Conservation (phyloP, 92 coral and sea anemone genomes). For the Meandrina meandrites region DNA sequence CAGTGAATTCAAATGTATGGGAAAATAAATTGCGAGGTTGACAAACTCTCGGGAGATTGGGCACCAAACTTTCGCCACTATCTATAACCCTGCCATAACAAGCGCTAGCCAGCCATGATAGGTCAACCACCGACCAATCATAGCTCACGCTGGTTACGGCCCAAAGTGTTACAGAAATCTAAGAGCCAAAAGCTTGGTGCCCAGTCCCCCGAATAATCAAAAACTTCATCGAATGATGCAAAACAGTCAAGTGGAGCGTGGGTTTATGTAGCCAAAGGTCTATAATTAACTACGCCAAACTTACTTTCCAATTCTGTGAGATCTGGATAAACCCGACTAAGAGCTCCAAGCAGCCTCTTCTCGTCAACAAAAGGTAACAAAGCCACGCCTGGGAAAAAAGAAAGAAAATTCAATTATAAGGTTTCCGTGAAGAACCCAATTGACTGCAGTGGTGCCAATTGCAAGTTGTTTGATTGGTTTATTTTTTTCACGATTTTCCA, state of each 20-base stretch:
- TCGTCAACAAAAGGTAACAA: slow-evolving; percentile 97
- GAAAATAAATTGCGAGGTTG: too few relatives aligned
- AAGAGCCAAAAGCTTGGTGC: neutral
- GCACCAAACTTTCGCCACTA: too few relatives aligned
- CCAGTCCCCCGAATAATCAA: neutral
- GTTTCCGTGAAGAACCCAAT: too few relatives aligned
- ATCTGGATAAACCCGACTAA: slow-evolving; percentile 86
- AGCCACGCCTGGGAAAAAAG: slow-evolving; percentile 77
- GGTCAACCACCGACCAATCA: neutral
- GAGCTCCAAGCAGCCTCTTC: slow-evolving; percentile 75
- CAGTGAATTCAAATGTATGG: neutral
- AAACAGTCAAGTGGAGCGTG: neutral
- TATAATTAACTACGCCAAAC: slow-evolving; percentile 4
- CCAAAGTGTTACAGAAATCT: neutral
- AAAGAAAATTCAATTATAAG: neutral
- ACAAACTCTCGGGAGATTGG: too few relatives aligned
- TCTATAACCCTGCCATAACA: neutral
- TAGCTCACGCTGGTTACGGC: neutral
- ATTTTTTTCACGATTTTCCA: too few relatives aligned
- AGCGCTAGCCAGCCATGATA: neutral
- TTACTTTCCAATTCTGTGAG: slow-evolving; percentile 80
- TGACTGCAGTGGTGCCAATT: too few relatives aligned
- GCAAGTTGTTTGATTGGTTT: too few relatives aligned
- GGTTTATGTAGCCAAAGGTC: neutral
- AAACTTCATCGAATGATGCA: neutral